Base-by-base conservation (phyloP, 1,140 invertebrate species). In the Hypsibius dujardini region DNA sequence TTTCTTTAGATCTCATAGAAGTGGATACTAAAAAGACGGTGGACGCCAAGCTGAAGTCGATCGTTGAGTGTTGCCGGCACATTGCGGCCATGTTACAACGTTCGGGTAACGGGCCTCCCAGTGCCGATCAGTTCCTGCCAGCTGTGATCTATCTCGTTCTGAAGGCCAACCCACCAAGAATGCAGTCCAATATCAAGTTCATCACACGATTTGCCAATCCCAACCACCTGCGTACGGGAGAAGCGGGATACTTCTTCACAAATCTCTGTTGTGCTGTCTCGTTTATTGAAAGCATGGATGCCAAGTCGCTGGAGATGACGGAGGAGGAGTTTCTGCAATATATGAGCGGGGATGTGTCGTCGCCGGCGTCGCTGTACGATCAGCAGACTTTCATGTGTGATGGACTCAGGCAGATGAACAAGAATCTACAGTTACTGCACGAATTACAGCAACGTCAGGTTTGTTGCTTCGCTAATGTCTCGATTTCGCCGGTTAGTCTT, bases 221-320 rank as follows among this genome's bases (percentile, higher is more conserved):
- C 3, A 87, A 85, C 72, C 83, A 91, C 47, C 82, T 97, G 1
- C 93, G 95, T 88, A 92, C 90, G 73, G 95, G 95, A 45, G 95
- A 99, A 83, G 90, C 86, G 50, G 95, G 93, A 12, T 98, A 99
- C 81, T 97, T 95, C 80, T 98, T 98, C 80, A 98, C 95, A 28
- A 98, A 98, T 82, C 81, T 98, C 87, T 97, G 94, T 76, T 97
- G 95, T 82, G 94, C 94, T 46, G 90, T 98, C 40, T 88, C 90
- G 12, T 98, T 98, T 79, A 95, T 98, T 74, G 92, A 98, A 82
- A 93, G 93, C 77, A 81, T 98, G 74, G 94, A 88, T 46, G 90
- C 90, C 1, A 90, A 95, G 77, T 95, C 90, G 7, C 81, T 98
- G n/a, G 90, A 87, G 77, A 89, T 98, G 85, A 85, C 87, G 45